These are phyloP conservation scores for Actias luna DNA, from an alignment of 2,888 invertebrate species.

Conservation along the genomic window DNA sequence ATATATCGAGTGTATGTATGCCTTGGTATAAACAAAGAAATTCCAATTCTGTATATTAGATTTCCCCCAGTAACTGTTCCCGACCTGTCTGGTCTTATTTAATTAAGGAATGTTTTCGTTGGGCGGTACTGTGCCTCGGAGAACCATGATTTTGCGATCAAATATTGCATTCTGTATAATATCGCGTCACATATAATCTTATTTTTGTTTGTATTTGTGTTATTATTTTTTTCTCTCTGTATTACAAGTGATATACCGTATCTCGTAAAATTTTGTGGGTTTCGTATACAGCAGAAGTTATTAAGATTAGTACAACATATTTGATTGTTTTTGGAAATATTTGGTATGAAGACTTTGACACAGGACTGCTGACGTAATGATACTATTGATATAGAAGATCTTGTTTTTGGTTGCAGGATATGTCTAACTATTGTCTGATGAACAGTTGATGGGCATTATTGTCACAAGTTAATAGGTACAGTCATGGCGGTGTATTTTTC, in stretches of 20 bases:
- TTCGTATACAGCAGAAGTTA: not conserved
- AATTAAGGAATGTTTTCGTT: constrained; percentile 66
- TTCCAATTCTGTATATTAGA: constrained; percentile 60
- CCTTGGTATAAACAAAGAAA: constrained; percentile 49
- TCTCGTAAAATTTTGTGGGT: not conserved
- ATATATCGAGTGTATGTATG: constrained; percentile 22
- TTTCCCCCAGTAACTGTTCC: constrained; percentile 42
- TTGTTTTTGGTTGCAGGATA: no score
- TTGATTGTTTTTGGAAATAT: no score
- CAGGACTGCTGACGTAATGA: no score
- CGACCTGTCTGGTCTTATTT: constrained; percentile 63
- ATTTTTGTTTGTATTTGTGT: constrained; percentile 33
- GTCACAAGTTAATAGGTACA: no score
- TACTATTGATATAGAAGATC: no score
- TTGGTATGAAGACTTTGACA: no score
- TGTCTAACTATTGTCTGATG: no score
- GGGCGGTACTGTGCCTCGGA: constrained; percentile 32
- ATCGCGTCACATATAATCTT: constrained; percentile 35
- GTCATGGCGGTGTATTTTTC: no score
- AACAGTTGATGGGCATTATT: no score
- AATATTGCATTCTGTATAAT: constrained; percentile 51
- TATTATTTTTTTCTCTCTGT: not conserved
- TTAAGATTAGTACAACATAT: not conserved
- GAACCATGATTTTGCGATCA: constrained; percentile 39
- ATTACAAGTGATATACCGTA: not conserved